phyloP scores from a whole-genome alignment of 2,113 vertebrate species.

The Colossoma macropomum region DNA sequence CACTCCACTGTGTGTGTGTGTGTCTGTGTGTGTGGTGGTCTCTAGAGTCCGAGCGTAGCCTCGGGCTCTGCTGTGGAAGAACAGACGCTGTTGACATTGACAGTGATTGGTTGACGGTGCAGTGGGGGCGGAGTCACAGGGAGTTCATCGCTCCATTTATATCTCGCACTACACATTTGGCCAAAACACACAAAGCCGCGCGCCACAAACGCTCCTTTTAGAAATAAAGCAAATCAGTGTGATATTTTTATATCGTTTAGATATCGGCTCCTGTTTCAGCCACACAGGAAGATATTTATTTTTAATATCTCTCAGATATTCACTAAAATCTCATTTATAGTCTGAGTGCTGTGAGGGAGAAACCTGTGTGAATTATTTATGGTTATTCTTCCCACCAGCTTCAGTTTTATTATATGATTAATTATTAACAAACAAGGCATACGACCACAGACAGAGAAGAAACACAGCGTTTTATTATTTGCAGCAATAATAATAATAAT shows the following conservation, averaged over 20 bases:
- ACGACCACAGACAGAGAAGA: conserved; percentile 60
- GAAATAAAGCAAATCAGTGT: neutral
- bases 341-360: conserved; percentile 50
- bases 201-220: neutral
- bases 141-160: conserved; percentile 7
- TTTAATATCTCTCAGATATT: conserved; percentile 20
- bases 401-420: conserved; percentile 77
- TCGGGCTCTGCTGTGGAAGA: conserved; percentile 32
- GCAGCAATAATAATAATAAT: conserved; percentile 1
- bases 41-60: conserved; percentile 38
- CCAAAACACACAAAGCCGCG: neutral
- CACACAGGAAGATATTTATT: neutral
- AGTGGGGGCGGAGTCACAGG: conserved; percentile 22
- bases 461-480: conserved; percentile 22
- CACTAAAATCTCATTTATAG: conserved; percentile 56
- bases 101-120: conserved; percentile 37
- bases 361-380: conserved; percentile 75
- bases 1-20: too few species aligned
- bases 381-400: conserved; percentile 66
- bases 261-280: too few species aligned
- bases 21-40: conserved; percentile 9
- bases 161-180: conserved; percentile 7
- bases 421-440: conserved; percentile 74
- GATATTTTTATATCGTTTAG: neutral
- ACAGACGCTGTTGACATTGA: conserved; percentile 57